Base-by-base conservation (phyloP, 2,113 vertebrate genomes). In the Clarias macrocephalus region DNA sequence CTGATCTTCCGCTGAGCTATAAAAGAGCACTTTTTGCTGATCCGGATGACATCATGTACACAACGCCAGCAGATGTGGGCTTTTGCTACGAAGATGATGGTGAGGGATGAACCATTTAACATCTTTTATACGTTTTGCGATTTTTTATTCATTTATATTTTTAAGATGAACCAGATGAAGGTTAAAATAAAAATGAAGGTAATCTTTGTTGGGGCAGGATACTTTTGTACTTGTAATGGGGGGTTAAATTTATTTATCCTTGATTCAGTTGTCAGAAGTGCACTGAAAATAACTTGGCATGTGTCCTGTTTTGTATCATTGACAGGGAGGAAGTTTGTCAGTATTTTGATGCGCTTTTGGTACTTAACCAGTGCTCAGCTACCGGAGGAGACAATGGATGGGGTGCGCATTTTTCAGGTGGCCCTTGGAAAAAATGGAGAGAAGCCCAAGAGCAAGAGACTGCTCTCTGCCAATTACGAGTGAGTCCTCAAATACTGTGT, bases 311-410 rank as follows among this genome's bases (percentile, higher is more conserved):
- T 57, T 21, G n/a, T 82, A 76, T 80, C 90, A 85, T 92, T 89
- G 92, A 89, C 91, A 97, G 98, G 96, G 87, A 96, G 97, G 79
- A 98, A 97, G 89, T 99, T 98, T 94, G 98, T 98, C 92, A 96
- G 96, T 80, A 99, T 99, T 92, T 91, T 98, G 92, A 98, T 98
- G 97, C 95, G 96, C 28, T 99, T 98, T 94, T 99, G 97, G 97
- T 99, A 99, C 91, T 92, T 98, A 90, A 97, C 96, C 5, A 97
- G 94, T 86, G 96, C 95, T 28, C 93, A 79, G 48, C 93, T 99
- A 72, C 95, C 97, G 82, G 95, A 96, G 0, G 92, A 96, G 23
- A 91, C 91, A 30, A 57, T 96, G 86, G 95, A 96, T 80, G 96
- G 95, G 92, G 91, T 93, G 37, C 95, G 93, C 80, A 89, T 96